phyloP scores from a whole-genome alignment of 2,888 invertebrate species.

The Pollenia labialis region DNA sequence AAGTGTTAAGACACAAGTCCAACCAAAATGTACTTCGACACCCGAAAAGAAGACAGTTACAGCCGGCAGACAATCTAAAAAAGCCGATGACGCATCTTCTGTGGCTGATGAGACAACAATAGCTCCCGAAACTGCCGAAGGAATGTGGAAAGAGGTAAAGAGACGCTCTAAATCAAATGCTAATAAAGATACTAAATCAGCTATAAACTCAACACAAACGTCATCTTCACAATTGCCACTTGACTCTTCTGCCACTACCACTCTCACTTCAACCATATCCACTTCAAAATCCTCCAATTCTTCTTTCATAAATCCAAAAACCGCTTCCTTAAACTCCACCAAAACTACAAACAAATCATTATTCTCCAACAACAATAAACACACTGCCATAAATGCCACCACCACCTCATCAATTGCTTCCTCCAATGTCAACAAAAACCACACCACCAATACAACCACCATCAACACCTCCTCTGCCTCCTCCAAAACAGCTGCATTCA shows the following conservation, averaged over 20 bases:
- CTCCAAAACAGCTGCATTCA: constrained; percentile 80
- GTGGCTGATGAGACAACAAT: constrained; percentile 62
- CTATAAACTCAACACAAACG: constrained; percentile 76
- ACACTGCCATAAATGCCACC: constrained; percentile 72
- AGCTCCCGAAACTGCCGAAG: constrained; percentile 77
- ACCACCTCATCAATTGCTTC: constrained; percentile 58
- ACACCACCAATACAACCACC: constrained; percentile 68
- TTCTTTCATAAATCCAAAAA: constrained; percentile 61
- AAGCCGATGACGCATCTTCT: constrained; percentile 33
- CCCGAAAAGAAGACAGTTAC: constrained; percentile 75
- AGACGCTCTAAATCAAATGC: constrained; percentile 86
- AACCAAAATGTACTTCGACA: constrained; percentile 76
- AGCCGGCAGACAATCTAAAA: not conserved
- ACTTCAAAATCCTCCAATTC: constrained; percentile 57
- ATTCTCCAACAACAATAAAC: constrained; percentile 73
- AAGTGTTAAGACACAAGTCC: constrained; percentile 78
- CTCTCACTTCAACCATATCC: constrained; percentile 71
- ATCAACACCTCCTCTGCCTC: constrained; percentile 79
- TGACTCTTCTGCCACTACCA: constrained; percentile 63
- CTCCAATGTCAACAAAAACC: constrained; percentile 61
- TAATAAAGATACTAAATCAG: constrained; percentile 84
- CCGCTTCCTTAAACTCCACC: constrained; percentile 67
- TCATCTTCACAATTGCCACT: constrained; percentile 75
- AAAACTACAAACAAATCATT: constrained; percentile 65
- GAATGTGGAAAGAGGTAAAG: constrained; percentile 86